A percentile compares a stretch with the other conserved stretches of the same genome.
Evolutionary conservation across 2,888 invertebrate species (phyloP).

Genomic region (Orthosia gothica): DNA sequence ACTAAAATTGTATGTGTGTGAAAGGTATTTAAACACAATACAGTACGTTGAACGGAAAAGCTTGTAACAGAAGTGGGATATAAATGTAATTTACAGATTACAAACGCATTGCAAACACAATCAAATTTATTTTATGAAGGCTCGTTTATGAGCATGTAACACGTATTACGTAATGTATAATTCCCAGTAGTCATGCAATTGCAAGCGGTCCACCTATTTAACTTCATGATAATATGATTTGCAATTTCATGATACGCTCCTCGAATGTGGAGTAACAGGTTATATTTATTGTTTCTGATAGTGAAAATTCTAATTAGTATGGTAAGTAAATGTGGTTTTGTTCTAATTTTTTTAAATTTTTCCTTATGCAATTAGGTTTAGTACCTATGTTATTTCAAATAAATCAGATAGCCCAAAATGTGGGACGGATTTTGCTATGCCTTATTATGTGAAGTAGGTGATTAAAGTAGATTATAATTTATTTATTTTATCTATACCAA

Average conservation of each 20-base stretch:
- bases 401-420: not conserved
- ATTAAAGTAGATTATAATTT: too few relatives aligned
- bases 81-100: slow-evolving; percentile 61
- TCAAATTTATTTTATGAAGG: slow-evolving; percentile 67
- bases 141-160: slow-evolving; percentile 64
- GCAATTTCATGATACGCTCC: slow-evolving; percentile 76
- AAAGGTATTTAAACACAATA: slow-evolving; percentile 37
- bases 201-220: slow-evolving; percentile 70
- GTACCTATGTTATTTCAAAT: not conserved
- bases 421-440: too few relatives aligned
- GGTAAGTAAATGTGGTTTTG: slow-evolving; percentile 59
- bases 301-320: slow-evolving; percentile 75
- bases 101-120: slow-evolving; percentile 58
- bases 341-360: slow-evolving; percentile 26
- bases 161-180: slow-evolving; percentile 77
- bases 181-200: slow-evolving; percentile 80
- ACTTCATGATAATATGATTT: slow-evolving; percentile 78
- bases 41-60: slow-evolving; percentile 43
- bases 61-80: slow-evolving; percentile 60
- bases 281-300: slow-evolving; percentile 76
- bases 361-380: not conserved
- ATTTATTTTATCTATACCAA: too few relatives aligned
- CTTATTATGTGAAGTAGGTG: too few relatives aligned
- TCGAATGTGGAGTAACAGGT: slow-evolving; percentile 72
- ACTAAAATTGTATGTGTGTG: slow-evolving; percentile 14